Evolutionary conservation across 2,888 invertebrate species (phyloP).

Genomic region (Mythimna ferrago): DNA sequence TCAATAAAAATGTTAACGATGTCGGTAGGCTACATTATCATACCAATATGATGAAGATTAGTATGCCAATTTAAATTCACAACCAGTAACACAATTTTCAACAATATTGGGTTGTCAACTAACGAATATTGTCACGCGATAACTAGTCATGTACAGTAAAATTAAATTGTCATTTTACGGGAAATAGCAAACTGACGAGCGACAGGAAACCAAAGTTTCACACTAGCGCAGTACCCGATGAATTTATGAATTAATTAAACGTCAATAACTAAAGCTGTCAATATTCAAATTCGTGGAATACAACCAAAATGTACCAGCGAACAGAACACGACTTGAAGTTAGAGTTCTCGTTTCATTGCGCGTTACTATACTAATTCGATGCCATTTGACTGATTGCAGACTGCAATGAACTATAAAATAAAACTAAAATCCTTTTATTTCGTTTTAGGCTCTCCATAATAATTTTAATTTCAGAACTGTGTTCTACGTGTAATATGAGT

Average conservation of each 20-base stretch:
- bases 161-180: conserved; percentile 58
- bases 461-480: conserved; percentile 22
- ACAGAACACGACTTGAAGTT: conserved; percentile 7
- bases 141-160: conserved; percentile 50
- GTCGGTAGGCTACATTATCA: background rate
- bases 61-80: conserved; percentile 44
- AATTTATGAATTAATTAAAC: conserved; percentile 63
- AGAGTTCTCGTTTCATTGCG: conserved; percentile 24
- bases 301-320: conserved; percentile 34
- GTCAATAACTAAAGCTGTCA: conserved; percentile 62
- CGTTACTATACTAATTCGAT: conserved; percentile 34
- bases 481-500: conserved; percentile 7
- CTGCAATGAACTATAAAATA: conserved; percentile 49
- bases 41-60: conserved; percentile 24
- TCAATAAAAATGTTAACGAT: conserved; percentile 4
- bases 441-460: conserved; percentile 17
- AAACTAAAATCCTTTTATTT: conserved; percentile 23
- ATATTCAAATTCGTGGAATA: conserved; percentile 54
- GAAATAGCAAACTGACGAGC: conserved; percentile 45
- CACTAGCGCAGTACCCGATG: conserved; percentile 42
- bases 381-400: conserved; percentile 25
- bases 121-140: conserved; percentile 44
- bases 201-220: conserved; percentile 57
- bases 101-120: conserved; percentile 43
- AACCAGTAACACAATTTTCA: conserved; percentile 35